Conservation (phyloP, 2,797 vertebrate species). For the Takifugu ocellatus region DNA sequence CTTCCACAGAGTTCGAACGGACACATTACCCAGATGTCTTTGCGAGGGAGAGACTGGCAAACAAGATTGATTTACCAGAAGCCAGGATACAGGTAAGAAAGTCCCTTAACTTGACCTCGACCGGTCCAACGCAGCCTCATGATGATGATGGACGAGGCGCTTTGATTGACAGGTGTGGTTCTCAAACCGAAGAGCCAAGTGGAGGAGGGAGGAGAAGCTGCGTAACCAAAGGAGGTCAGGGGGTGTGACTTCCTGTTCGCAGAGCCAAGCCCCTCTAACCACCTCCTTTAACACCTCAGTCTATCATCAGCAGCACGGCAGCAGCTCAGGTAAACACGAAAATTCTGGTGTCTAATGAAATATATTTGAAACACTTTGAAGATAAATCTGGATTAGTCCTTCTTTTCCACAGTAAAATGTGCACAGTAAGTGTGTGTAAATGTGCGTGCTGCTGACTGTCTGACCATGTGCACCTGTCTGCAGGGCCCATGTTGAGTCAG, state of each 20-base stretch:
- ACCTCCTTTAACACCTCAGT: slow-evolving; percentile 80
- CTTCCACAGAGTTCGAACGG: slow-evolving; percentile 82
- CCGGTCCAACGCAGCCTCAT: background rate
- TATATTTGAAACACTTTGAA: background rate
- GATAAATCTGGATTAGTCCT: background rate
- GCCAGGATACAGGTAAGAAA: slow-evolving; percentile 83
- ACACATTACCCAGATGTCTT: slow-evolving; percentile 89
- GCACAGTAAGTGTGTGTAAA: slow-evolving; percentile 8
- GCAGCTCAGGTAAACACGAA: slow-evolving; percentile 70
- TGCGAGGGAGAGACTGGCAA: slow-evolving; percentile 83
- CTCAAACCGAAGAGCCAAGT: slow-evolving; percentile 87
- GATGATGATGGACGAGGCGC: background rate
- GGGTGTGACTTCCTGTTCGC: slow-evolving; percentile 75
- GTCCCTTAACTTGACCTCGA: background rate
- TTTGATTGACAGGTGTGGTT: slow-evolving; percentile 83
- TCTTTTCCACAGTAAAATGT: slow-evolving; percentile 23
- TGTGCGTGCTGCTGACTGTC: slow-evolving; percentile 16
- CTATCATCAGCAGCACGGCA: slow-evolving; percentile 79
- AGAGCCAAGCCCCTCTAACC: slow-evolving; percentile 76
- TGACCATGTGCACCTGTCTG: slow-evolving; percentile 35
- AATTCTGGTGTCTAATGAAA: no score
- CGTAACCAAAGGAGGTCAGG: slow-evolving; percentile 83
- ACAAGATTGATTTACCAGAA: slow-evolving; percentile 86
- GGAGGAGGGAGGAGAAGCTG: slow-evolving; percentile 87
- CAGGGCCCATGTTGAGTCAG: slow-evolving; percentile 82